A percentile compares a stretch with the other conserved stretches of the same genome.
phyloP scores from a whole-genome alignment of 2,888 invertebrate species.

The Meiosimyza platycephala region DNA sequence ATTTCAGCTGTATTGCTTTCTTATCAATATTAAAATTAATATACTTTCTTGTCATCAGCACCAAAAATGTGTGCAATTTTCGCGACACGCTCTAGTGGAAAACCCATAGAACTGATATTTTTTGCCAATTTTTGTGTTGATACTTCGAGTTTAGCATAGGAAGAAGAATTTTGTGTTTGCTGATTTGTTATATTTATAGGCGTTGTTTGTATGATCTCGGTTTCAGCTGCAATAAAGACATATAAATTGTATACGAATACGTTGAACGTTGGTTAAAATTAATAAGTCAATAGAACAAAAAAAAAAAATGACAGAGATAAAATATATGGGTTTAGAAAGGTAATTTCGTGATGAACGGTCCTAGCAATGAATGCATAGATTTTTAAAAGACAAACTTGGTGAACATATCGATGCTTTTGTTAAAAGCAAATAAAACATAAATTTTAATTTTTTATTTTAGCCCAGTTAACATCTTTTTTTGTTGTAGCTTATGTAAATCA shows the following conservation, averaged over 20 bases:
- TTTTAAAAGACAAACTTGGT: too few species aligned
- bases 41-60: conserved; percentile 86
- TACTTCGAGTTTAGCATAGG: conserved; percentile 52
- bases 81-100: conserved; percentile 82
- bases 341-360: too few species aligned
- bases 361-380: too few species aligned
- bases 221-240: conserved; percentile 2
- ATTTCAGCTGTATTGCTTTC: background rate
- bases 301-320: too few species aligned
- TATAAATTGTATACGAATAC: background rate
- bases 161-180: conserved; percentile 4
- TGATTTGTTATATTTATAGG: conserved; percentile 17
- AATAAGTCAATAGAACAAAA: too few species aligned
- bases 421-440: too few species aligned
- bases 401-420: too few species aligned
- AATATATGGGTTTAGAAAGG: too few species aligned
- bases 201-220: background rate
- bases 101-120: conserved; percentile 88
- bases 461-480: too few species aligned
- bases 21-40: background rate
- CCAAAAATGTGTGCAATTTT: conserved; percentile 83
- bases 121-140: conserved; percentile 76
- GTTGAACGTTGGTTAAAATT: background rate
- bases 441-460: too few species aligned
- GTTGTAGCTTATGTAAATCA: too few species aligned